Conservation (phyloP, 2,113 vertebrate genomes). For the Siniperca chuatsi region DNA sequence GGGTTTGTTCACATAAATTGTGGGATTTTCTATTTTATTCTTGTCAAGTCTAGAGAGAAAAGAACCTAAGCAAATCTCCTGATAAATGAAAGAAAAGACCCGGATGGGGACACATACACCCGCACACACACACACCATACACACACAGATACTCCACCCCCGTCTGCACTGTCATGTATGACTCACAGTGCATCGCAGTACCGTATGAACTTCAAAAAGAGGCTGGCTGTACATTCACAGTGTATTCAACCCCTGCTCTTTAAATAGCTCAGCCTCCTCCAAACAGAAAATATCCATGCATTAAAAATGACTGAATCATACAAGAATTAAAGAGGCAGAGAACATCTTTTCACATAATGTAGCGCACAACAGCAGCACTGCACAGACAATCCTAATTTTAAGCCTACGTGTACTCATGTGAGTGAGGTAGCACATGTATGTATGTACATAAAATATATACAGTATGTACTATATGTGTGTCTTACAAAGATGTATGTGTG, state of each 20-base stretch:
- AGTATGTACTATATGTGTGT: slow-evolving; percentile 14
- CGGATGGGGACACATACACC: slow-evolving; percentile 45
- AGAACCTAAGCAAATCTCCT: slow-evolving; percentile 56
- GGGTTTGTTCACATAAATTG: slow-evolving; percentile 28
- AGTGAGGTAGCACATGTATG: slow-evolving; percentile 18
- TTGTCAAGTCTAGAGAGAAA: slow-evolving; percentile 42
- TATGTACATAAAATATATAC: background rate
- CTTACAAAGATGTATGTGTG: background rate
- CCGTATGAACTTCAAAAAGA: slow-evolving; percentile 81
- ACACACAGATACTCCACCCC: slow-evolving; percentile 68
- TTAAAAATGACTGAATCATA: slow-evolving; percentile 81
- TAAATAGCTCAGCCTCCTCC: slow-evolving; percentile 81
- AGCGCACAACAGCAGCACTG: slow-evolving; percentile 12
- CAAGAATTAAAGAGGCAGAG: slow-evolving; percentile 71
- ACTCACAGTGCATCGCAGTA: slow-evolving; percentile 77
- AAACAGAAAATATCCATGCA: slow-evolving; percentile 75
- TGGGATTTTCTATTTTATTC: slow-evolving; percentile 34
- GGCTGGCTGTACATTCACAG: slow-evolving; percentile 79
- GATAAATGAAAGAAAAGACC: slow-evolving; percentile 62
- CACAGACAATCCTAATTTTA: slow-evolving; percentile 52
- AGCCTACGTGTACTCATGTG: slow-evolving; percentile 28
- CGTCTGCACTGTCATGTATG: slow-evolving; percentile 81
- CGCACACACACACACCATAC: slow-evolving; percentile 23
- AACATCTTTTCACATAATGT: slow-evolving; percentile 42
- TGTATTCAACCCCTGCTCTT: slow-evolving; percentile 76